phyloP scores from a whole-genome alignment of 2,113 vertebrate genomes.

The Carlito syrichta region DNA sequence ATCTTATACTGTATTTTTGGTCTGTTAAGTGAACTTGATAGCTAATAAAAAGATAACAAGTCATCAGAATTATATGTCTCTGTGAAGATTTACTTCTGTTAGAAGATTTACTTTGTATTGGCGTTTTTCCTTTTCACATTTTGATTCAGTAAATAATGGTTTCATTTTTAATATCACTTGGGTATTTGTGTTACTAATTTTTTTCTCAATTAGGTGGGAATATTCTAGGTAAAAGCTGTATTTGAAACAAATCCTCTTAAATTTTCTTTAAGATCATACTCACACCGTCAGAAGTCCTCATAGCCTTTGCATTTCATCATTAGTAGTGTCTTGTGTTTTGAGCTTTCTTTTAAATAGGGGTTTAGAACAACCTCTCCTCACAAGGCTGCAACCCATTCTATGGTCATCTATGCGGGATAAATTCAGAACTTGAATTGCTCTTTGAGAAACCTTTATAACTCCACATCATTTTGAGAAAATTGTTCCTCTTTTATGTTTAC shows the following conservation, averaged over 20 bases:
- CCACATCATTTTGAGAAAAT: not conserved
- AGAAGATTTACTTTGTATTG: not conserved
- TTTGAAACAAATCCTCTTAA: not conserved
- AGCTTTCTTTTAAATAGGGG: not conserved
- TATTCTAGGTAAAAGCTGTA: not conserved
- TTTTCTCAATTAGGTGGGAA: not conserved
- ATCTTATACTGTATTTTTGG: not conserved
- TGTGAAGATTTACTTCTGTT: not conserved
- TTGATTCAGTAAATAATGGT: not conserved
- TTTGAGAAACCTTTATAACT: not conserved
- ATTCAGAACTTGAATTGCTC: not conserved
- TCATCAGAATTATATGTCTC: not conserved
- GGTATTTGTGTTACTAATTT: not conserved
- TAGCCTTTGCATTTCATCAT: not conserved
- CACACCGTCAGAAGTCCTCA: not conserved
- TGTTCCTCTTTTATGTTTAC: not conserved
- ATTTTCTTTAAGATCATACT: not conserved
- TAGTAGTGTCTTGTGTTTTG: not conserved
- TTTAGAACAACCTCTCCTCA: not conserved
- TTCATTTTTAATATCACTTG: not conserved
- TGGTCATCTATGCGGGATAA: not conserved
- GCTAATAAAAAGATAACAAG: constrained; percentile 46
- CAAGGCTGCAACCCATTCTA: not conserved
- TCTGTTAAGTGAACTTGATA: constrained; percentile 45
- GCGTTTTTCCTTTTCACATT: not conserved